phyloP scores from a whole-genome alignment of 2,113 vertebrate genomes.

The Cavia aperea region DNA sequence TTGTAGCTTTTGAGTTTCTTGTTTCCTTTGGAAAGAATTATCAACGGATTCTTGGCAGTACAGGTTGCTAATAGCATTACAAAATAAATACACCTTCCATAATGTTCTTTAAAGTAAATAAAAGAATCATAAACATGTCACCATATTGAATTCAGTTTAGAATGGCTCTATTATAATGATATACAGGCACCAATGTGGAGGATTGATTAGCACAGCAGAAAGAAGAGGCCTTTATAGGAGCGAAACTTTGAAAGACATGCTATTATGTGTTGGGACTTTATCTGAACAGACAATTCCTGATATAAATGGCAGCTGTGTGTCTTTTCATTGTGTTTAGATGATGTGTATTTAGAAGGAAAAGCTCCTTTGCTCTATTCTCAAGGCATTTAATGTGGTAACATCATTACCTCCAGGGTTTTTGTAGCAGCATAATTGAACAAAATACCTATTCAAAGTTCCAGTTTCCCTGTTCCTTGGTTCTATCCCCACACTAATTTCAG shows the following conservation, averaged over 20 bases:
- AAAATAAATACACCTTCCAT: conserved; percentile 60
- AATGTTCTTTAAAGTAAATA: conserved; percentile 68
- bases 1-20: conserved; percentile 33
- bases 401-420: background rate
- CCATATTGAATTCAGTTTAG: conserved; percentile 60
- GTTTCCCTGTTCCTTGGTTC: background rate
- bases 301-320: background rate
- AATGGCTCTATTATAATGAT: conserved; percentile 67
- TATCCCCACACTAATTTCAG: background rate
- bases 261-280: conserved; percentile 21
- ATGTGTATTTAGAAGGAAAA: background rate
- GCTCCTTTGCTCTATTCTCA: background rate
- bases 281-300: conserved; percentile 3
- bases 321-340: background rate
- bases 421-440: background rate
- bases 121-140: conserved; percentile 70
- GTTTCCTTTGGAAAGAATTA: conserved; percentile 54
- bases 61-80: conserved; percentile 61
- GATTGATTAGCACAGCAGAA: conserved; percentile 57
- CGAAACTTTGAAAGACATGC: conserved; percentile 29
- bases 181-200: conserved; percentile 40
- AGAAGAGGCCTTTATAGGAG: conserved; percentile 25
- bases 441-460: background rate
- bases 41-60: conserved; percentile 52
- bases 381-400: background rate